Conservation (phyloP, 23 tunicate species). For the Halocynthia aurantium region DNA sequence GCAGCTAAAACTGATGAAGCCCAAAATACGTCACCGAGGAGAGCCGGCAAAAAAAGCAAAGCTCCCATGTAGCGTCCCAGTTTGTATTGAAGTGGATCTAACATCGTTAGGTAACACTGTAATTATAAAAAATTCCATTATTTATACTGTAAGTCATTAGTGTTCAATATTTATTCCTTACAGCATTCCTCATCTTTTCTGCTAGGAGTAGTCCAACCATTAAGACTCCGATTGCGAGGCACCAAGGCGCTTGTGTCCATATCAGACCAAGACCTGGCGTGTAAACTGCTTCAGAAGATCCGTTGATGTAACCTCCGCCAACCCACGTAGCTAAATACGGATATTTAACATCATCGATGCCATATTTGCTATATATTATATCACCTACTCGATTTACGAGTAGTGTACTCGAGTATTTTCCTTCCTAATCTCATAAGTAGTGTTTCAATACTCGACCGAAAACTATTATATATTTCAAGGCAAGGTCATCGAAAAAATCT, state of each 20-base stretch:
- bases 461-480: no score
- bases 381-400: no score
- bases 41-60: constrained; percentile 49
- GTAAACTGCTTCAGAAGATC: constrained; percentile 23
- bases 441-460: no score
- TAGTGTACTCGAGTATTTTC: no score
- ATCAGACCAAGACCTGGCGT: constrained; percentile 25
- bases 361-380: no score
- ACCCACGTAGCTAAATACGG: constrained; percentile 25
- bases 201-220: constrained; percentile 14
- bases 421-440: no score
- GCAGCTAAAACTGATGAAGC: constrained; percentile 65
- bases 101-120: constrained; percentile 71
- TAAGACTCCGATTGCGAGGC: constrained; percentile 8
- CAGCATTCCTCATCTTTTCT: constrained; percentile 31
- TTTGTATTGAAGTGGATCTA: constrained; percentile 74
- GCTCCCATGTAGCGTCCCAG: constrained; percentile 69
- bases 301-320: constrained; percentile 35
- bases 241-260: constrained; percentile 39
- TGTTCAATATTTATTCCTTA: not conserved
- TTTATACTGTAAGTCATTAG: no score
- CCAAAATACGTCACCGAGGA: constrained; percentile 62
- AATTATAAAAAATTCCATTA: not conserved
- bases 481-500: no score
- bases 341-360: no score